Evolutionary conservation across 2,113 vertebrate species (phyloP).

Genomic region (Riparia riparia): DNA sequence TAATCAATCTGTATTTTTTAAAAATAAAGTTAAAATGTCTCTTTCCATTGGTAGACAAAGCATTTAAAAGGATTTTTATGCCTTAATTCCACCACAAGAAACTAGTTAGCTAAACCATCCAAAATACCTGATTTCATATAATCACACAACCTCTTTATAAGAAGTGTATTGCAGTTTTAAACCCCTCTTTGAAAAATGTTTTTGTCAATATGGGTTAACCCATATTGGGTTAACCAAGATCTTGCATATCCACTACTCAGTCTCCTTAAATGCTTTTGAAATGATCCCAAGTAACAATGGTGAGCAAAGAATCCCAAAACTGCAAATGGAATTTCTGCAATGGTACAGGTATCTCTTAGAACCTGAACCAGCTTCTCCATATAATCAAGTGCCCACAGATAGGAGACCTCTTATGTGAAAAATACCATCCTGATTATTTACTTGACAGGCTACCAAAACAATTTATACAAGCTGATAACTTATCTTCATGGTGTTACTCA

Average conservation of each 20-base stretch:
- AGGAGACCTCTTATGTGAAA: neutral
- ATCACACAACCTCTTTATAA: neutral
- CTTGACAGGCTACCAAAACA: neutral
- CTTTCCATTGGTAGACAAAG: neutral
- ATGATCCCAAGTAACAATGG: neutral
- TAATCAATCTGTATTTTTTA: fast-evolving
- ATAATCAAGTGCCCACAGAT: neutral
- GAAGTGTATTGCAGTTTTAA: neutral
- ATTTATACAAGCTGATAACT: neutral
- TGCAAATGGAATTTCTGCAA: neutral
- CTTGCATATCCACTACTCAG: neutral
- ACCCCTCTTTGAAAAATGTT: neutral
- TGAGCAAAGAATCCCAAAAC: neutral
- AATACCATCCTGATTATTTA: neutral
- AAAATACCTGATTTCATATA: neutral
- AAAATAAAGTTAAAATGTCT: neutral
- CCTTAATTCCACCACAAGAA: neutral
- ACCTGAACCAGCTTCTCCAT: neutral
- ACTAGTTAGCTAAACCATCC: neutral
- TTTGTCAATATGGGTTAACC: neutral
- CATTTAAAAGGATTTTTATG: neutral
- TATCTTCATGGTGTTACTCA: neutral
- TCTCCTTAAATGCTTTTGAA: neutral
- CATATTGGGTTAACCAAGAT: neutral
- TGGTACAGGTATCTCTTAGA: neutral